A percentile compares a stretch with the other conserved stretches of the same genome.
Conservation (phyloP, 2,797 vertebrate genomes). For the Enteromius anoplus region DNA sequence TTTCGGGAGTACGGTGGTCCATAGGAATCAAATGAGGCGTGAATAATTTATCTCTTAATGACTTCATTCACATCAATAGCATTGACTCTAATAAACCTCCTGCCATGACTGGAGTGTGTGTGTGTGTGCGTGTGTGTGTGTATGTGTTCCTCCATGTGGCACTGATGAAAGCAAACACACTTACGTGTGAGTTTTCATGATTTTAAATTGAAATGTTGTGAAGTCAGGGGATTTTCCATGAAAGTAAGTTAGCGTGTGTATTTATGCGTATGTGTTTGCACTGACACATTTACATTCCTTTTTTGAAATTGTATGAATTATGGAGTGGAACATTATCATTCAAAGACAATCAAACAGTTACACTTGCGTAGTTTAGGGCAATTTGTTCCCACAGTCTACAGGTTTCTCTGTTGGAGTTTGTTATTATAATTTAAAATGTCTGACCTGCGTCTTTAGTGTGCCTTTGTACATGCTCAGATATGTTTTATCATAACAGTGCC, state of each 20-base stretch:
- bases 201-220: constrained; percentile 24
- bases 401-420: constrained; percentile 25
- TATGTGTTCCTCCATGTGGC: constrained; percentile 34
- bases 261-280: constrained; percentile 27
- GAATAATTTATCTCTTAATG: constrained; percentile 83
- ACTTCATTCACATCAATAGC: constrained; percentile 84
- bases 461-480: neutral
- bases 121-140: constrained; percentile 43
- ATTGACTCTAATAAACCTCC: constrained; percentile 72
- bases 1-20: constrained; percentile 82
- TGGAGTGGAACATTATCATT: constrained; percentile 38
- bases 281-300: constrained; percentile 35
- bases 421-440: constrained; percentile 44
- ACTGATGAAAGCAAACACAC: constrained; percentile 14
- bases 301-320: constrained; percentile 49
- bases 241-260: constrained; percentile 4
- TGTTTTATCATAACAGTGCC: neutral
- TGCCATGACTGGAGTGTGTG: constrained; percentile 60
- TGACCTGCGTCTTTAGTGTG: constrained; percentile 30
- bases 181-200: constrained; percentile 8
- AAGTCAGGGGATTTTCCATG: constrained; percentile 35
- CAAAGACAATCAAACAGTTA: constrained; percentile 36
- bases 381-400: constrained; percentile 38
- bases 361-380: constrained; percentile 21
- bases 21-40: constrained; percentile 83